A percentile compares a stretch with the other conserved stretches of the same genome.
These are phyloP conservation scores for Bambusicola thoracicus DNA, from an alignment of 2,113 vertebrate species.

Conservation along the genomic window DNA sequence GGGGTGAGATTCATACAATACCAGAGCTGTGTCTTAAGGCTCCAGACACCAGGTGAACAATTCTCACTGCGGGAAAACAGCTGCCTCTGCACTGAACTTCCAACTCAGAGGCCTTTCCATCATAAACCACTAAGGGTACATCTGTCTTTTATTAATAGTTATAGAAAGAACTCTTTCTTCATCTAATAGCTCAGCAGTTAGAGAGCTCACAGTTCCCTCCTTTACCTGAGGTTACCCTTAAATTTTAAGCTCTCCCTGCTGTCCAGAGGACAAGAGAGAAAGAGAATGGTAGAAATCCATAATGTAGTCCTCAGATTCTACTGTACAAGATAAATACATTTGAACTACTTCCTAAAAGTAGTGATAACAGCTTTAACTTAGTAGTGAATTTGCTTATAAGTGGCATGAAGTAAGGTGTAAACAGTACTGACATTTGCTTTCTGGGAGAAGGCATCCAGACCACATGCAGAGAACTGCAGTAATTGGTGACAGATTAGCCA, in stretches of 20 bases:
- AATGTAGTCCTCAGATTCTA: rapidly evolving
- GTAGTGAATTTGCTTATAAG: neutral
- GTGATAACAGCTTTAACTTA: neutral
- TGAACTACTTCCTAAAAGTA: neutral
- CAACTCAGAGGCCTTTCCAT: neutral
- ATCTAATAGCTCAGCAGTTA: slow-evolving; percentile 21
- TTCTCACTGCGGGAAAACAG: neutral
- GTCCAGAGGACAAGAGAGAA: neutral
- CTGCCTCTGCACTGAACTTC: neutral
- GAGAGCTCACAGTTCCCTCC: neutral
- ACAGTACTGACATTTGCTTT: neutral
- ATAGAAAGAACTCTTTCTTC: neutral
- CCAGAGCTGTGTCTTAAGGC: neutral
- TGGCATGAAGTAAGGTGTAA: neutral
- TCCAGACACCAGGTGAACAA: slow-evolving; percentile 6
- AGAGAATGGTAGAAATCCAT: neutral
- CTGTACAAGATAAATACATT: neutral
- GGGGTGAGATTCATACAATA: neutral
- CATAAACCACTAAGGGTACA: neutral
- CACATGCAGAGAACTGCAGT: neutral
- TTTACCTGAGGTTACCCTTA: neutral
- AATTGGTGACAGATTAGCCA: neutral
- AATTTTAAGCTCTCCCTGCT: neutral
- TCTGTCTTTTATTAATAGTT: neutral
- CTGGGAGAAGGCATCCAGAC: neutral